These are phyloP conservation scores for Sander vitreus DNA, from an alignment of 2,113 vertebrate genomes.

Conservation along the genomic window DNA sequence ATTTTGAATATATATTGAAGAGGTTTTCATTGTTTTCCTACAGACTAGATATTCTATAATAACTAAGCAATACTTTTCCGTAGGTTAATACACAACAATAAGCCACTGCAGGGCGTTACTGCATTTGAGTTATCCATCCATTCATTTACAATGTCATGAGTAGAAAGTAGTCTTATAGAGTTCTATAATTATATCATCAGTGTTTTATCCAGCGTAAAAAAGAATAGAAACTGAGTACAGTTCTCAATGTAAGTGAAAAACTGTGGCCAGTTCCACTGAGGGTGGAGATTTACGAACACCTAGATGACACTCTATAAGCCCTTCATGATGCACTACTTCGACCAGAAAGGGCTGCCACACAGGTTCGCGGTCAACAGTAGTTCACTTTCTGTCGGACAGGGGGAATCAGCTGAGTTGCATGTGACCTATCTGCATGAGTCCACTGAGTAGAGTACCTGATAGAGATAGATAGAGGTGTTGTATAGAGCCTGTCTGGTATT, in stretches of 20 bases:
- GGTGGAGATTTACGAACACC: slow-evolving; percentile 60
- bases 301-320: slow-evolving; percentile 75
- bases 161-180: slow-evolving; percentile 75
- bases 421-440: slow-evolving; percentile 72
- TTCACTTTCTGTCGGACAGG: slow-evolving; percentile 70
- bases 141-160: slow-evolving; percentile 73
- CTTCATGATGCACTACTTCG: slow-evolving; percentile 72
- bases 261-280: slow-evolving; percentile 70
- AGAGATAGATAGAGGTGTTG: slow-evolving; percentile 71
- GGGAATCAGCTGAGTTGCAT: slow-evolving; percentile 64
- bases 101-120: slow-evolving; percentile 71
- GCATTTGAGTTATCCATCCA: slow-evolving; percentile 63
- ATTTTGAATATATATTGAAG: slow-evolving; percentile 54
- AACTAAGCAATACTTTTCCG: slow-evolving; percentile 42
- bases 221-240: slow-evolving; percentile 68
- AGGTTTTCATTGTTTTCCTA: slow-evolving; percentile 59
- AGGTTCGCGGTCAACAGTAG: slow-evolving; percentile 77
- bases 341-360: slow-evolving; percentile 77
- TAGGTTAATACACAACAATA: slow-evolving; percentile 81
- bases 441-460: slow-evolving; percentile 82
- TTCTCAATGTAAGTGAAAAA: slow-evolving; percentile 71
- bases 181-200: slow-evolving; percentile 61
- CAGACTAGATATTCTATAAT: slow-evolving; percentile 45
- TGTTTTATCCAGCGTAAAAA: slow-evolving; percentile 70
- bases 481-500: slow-evolving; percentile 79